Conservation (phyloP, 2,113 vertebrate species). For the Myiagra hebetior region DNA sequence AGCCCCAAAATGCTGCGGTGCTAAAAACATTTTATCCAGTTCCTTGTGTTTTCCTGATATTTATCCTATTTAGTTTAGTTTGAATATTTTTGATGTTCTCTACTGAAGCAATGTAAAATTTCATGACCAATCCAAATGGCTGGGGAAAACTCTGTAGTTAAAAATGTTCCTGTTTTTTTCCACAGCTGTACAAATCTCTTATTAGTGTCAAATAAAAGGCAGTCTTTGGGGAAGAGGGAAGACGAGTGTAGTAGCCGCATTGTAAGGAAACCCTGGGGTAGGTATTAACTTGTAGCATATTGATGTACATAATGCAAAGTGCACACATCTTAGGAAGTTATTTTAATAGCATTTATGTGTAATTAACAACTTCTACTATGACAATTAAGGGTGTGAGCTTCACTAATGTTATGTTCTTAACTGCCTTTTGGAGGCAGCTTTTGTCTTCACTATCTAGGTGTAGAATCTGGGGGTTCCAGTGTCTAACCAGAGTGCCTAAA, state of each 20-base stretch:
- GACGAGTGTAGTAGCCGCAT: neutral
- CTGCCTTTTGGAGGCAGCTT: neutral
- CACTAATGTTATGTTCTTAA: neutral
- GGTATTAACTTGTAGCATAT: neutral
- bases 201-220: neutral
- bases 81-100: neutral
- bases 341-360: neutral
- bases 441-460: neutral
- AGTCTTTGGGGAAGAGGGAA: neutral
- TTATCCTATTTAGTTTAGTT: neutral
- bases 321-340: neutral
- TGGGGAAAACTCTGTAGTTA: neutral
- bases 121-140: neutral
- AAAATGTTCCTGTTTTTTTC: neutral
- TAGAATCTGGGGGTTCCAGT: neutral
- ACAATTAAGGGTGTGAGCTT: neutral
- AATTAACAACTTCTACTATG: neutral
- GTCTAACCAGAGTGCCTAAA: neutral
- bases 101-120: neutral
- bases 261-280: neutral
- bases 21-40: neutral
- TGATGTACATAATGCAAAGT: neutral
- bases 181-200: neutral
- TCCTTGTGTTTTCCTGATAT: neutral
- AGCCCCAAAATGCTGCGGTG: neutral